Evolutionary conservation across 1,140 invertebrate genomes (phyloP).

Genomic region (Diorhabda sublineata): DNA sequence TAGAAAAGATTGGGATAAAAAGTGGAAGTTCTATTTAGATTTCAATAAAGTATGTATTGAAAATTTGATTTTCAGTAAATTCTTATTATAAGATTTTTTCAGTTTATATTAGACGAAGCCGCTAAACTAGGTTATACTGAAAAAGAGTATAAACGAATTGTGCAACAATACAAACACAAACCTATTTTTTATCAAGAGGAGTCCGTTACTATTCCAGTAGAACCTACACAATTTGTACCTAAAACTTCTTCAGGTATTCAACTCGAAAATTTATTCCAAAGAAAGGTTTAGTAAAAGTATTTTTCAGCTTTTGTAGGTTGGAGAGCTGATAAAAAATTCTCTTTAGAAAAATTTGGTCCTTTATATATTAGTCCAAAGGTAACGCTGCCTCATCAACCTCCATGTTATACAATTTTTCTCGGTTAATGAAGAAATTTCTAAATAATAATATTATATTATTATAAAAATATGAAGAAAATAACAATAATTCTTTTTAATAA

Average conservation of each 20-base stretch:
- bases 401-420: conserved; percentile 20
- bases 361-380: conserved; percentile 25
- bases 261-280: background rate
- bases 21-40: conserved; percentile 29
- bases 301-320: conserved; percentile 18
- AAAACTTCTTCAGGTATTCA: conserved; percentile 23
- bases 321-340: conserved; percentile 16
- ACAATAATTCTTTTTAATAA: too few species aligned
- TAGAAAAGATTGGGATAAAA: conserved; percentile 25
- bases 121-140: conserved; percentile 13
- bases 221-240: conserved; percentile 10
- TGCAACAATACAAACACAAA: conserved; percentile 7
- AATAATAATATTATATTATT: too few species aligned
- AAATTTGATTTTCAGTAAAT: too few species aligned
- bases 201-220: conserved; percentile 16
- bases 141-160: conserved; percentile 18
- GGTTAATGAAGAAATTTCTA: too few species aligned
- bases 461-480: too few species aligned
- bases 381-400: conserved; percentile 21
- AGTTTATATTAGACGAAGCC: conserved; percentile 22
- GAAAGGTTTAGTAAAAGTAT: background rate
- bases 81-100: background rate
- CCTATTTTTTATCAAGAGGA: conserved; percentile 8
- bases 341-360: conserved; percentile 29
- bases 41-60: conserved; percentile 23